These are phyloP conservation scores for Capra hircus DNA, from an alignment of 2,113 vertebrate species.

Conservation along the genomic window DNA sequence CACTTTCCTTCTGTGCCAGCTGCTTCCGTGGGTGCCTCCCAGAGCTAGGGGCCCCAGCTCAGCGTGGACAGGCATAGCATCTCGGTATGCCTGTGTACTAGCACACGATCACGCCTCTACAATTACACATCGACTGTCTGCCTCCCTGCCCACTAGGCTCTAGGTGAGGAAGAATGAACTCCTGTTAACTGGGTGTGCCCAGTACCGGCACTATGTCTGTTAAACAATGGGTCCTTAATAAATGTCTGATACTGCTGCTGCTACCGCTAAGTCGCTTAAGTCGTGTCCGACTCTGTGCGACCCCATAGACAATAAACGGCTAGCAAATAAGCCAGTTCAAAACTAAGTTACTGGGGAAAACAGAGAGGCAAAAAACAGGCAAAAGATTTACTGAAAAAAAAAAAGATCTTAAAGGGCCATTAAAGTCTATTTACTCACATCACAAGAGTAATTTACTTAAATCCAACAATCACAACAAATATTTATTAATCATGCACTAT, in stretches of 20 bases:
- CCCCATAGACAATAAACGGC: too few relatives aligned
- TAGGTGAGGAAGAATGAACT: not conserved
- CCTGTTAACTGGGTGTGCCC: not conserved
- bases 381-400: not conserved
- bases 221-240: not conserved
- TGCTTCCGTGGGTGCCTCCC: too few relatives aligned
- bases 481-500: not conserved
- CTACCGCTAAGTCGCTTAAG: too few relatives aligned
- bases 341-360: not conserved
- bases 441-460: not conserved
- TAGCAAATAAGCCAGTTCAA: not conserved
- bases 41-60: accelerated
- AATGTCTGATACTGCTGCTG: not conserved
- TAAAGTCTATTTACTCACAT: not conserved
- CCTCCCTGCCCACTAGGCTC: not conserved
- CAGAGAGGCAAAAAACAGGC: not conserved
- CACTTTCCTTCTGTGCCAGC: too few relatives aligned
- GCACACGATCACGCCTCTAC: accelerated
- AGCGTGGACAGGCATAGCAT: accelerated
- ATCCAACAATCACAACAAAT: not conserved
- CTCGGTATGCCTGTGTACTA: accelerated
- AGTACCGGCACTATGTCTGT: accelerated
- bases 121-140: accelerated
- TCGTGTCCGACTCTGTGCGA: too few relatives aligned
- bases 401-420: not conserved